Base-by-base conservation (phyloP, 2,888 invertebrate species). In the Troilus luridus region DNA sequence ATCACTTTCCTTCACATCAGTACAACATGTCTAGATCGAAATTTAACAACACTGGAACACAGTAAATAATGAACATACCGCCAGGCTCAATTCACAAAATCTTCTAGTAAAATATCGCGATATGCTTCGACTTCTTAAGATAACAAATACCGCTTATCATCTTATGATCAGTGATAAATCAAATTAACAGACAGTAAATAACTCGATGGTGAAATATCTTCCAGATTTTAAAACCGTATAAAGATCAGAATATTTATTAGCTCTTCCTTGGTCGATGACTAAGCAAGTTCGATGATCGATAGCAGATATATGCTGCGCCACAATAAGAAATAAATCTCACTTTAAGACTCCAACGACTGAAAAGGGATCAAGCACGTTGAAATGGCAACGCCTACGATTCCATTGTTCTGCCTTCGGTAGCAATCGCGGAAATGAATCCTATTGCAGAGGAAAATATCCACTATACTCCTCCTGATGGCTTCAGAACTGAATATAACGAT, bases 321-420 rank as follows among this genome's bases (percentile, higher is more conserved):
- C 85, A 85, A 85, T 85, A 85, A 21, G 85, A 54, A 56, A 85
- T 85, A 85, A 85, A 85, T 85, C 85, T 85, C 21, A 21, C 3
- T 14, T 11, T 19, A 41, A 21, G 85, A 85, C 11, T n/a, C 11
- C n/a, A 85, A 85, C 56, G 56, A 85, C 56, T 54, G 85, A 54
- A 58, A 85, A 85, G 56, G 85, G 85, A 56, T 85, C 54, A 21
- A 56, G 85, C 54, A 56, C 85, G 85, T 10, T n/a, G 21, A 85
- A 54, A 3, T 56, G 56, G 11, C 12, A 41, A 85, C 85, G 85
- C 85, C 85, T 85, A 54, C 85, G 56, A 54, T 56, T 14, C 85
- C 56, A 85, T 85, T 85, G 85, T 85, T 85, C 85, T 85, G 17
- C 85, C 85, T 58, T n/a, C 56, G n/a, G 56, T 85, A 85, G 85